phyloP scores from a whole-genome alignment of 1,140 invertebrate species.

The Musca domestica region DNA sequence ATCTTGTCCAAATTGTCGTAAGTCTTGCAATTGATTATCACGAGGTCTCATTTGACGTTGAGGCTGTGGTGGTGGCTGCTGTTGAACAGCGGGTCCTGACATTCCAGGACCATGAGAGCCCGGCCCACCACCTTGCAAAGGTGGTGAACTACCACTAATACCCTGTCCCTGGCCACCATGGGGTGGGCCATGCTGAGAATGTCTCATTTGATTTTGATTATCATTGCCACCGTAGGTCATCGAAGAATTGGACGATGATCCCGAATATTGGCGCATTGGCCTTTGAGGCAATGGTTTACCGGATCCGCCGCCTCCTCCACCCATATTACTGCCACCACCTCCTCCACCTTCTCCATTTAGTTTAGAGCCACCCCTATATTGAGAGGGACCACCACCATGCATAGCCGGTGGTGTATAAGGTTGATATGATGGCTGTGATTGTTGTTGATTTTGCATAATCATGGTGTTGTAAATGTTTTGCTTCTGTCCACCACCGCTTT shows the following conservation, averaged over 20 bases:
- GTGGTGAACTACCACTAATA: slow-evolving; percentile 41
- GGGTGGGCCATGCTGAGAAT: slow-evolving; percentile 24
- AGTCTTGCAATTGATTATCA: slow-evolving; percentile 47
- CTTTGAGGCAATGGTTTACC: slow-evolving; percentile 45
- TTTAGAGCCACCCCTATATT: slow-evolving; percentile 38
- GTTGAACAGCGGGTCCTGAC: slow-evolving; percentile 27
- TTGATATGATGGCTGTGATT: slow-evolving; percentile 38
- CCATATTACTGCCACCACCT: slow-evolving; percentile 37
- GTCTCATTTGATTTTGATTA: slow-evolving; percentile 33
- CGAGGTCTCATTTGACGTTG: slow-evolving; percentile 44
- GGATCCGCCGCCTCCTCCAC: slow-evolving; percentile 39
- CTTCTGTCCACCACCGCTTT: slow-evolving; percentile 32
- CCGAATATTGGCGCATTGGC: slow-evolving; percentile 45
- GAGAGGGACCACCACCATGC: slow-evolving; percentile 33
- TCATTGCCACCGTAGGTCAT: slow-evolving; percentile 42
- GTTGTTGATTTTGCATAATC: slow-evolving; percentile 38
- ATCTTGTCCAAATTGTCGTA: slow-evolving; percentile 49
- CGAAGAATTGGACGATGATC: slow-evolving; percentile 43
- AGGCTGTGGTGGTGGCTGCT: slow-evolving; percentile 38
- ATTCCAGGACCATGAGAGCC: slow-evolving; percentile 30
- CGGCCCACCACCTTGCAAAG: slow-evolving; percentile 35
- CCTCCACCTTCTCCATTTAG: slow-evolving; percentile 45
- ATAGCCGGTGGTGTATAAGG: slow-evolving; percentile 38
- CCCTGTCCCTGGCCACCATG: slow-evolving; percentile 32
- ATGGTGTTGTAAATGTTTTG: slow-evolving; percentile 40